phyloP scores from a whole-genome alignment of 2,797 vertebrate species.

The Furcifer pardalis region DNA sequence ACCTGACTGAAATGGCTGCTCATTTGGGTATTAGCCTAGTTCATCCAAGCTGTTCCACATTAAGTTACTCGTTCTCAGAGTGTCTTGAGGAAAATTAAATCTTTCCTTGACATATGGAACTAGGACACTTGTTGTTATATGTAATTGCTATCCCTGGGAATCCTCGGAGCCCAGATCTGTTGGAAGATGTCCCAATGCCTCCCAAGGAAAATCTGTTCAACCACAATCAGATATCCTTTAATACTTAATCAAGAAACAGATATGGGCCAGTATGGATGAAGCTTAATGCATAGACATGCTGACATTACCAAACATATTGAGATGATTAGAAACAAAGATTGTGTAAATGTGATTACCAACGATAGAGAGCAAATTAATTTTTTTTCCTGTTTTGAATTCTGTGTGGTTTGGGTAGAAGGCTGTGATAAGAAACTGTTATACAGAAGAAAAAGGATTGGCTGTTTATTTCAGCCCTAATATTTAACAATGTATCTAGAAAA shows the following conservation, averaged over 20 bases:
- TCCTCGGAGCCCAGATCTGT: neutral
- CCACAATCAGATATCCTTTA: conserved; percentile 18
- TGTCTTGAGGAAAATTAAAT: fast-evolving
- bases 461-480: conserved; percentile 8
- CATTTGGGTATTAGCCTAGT: neutral
- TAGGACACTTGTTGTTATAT: neutral
- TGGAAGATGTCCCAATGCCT: neutral
- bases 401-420: neutral
- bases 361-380: conserved; percentile 15
- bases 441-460: neutral
- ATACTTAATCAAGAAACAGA: conserved; percentile 17
- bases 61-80: conserved; percentile 5
- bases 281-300: neutral
- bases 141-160: neutral
- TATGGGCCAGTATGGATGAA: conserved; percentile 14
- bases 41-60: conserved; percentile 3
- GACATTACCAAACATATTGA: conserved; percentile 31
- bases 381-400: conserved; percentile 18
- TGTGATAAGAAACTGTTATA: conserved; percentile 15
- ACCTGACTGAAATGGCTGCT: neutral
- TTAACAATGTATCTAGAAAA: conserved; percentile 17
- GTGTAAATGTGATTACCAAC: neutral
- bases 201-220: conserved; percentile 25
- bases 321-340: conserved; percentile 7
- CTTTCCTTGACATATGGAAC: conserved; percentile 2